Base-by-base conservation (phyloP, 2,888 invertebrate genomes). In the Polyommatus icarus region DNA sequence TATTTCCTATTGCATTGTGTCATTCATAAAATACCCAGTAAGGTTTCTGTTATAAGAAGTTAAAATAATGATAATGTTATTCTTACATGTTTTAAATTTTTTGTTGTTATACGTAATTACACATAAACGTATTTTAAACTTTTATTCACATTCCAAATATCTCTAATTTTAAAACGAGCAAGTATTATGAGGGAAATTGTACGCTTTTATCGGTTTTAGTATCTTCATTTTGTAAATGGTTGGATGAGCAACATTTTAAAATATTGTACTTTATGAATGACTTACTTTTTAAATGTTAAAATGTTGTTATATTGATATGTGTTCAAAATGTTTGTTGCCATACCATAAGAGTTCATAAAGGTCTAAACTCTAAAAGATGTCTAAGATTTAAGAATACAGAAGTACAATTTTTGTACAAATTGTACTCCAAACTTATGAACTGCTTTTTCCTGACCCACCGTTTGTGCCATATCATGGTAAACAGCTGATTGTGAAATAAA, bases 401-500 rank as follows among this genome's bases (percentile, higher is more conserved):
- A 54, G 50, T 54, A 54, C 50, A 54, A 54, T 54, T 54, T 46
- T 54, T 54, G 50, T 50, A 50, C 50, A 50, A 50, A 50, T 54
- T 54, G 18, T 54, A 54, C 54, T 18, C 7, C 36, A 7, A 36
- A 36, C 7, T 36, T 7, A 8, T 36, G 36, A 8, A 36, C 36
- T 36, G 36, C 36, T 7, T 7, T 36, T 36, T 7, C 36, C 7
- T 36, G 36, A 7, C 36, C 36, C 82, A 83, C 81, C 80, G 80
- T 81, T 59, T 79, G 80, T 83, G 82, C 82, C 83, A 82, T 83
- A 71, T 80, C 76, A 79, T 79, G 71, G 75, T 57, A 75, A 67
- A 78, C 77, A 72, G 76, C 76, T 73, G 57, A 75, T 80, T 77
- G 77, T 80, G 67, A 71, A 81, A 81, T 80, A 81, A 81, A 81